Evolutionary conservation across 2,113 vertebrate genomes (phyloP), one percentile per base, ranked within the genome.

Genomic region (Ageneiosus marmoratus): DNA sequence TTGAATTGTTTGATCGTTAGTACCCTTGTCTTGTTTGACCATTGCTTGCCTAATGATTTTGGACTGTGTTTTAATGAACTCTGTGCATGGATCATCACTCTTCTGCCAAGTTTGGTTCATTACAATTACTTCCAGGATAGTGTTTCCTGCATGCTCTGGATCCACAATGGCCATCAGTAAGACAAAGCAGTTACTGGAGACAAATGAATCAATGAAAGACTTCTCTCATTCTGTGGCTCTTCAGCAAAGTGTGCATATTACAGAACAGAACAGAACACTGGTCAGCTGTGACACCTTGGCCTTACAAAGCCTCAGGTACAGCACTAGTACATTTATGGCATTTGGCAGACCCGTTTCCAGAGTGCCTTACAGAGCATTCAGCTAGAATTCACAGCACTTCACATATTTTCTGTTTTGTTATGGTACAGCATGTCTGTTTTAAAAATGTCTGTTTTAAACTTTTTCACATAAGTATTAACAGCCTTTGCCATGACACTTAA

Each of bases 161-260:
- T 51, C 41, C 10, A 72, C 41, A 22, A 46, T 46, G 41, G 11
- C 12, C n/a, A 50, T 48, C 41, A 72, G 29, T 16, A 69, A 20
- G 32, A 37, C 41, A 41, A 69, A 41, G 10, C 48, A 53, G 3
- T 53, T 53, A 32, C 27, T 53, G 5, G 22, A 53, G 50, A 24
- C 29, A 6, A 76, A 34, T 34, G 50, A 34, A 55, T 55, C 50
- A 46, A 48, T n/a, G 5, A 72, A 72, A 27, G 7, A 50, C 2
- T 41, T 11, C 16, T 79, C n/a, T 70, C 50, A 58, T 5, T 78
- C 51, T 80, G 55, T 34, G 10, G 27, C 41, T 58, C 76, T 83
- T 44, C n/a, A 72, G 34, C 5, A 73, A 58, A 24, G 20, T 24
- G 55, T 46, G 41, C 18, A 32, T 24, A 22, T 81, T n/a, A 41